Evolutionary conservation across 35 echinoderm and acorn worm species (phyloP).

Genomic region (Strongylocentrotus purpuratus): DNA sequence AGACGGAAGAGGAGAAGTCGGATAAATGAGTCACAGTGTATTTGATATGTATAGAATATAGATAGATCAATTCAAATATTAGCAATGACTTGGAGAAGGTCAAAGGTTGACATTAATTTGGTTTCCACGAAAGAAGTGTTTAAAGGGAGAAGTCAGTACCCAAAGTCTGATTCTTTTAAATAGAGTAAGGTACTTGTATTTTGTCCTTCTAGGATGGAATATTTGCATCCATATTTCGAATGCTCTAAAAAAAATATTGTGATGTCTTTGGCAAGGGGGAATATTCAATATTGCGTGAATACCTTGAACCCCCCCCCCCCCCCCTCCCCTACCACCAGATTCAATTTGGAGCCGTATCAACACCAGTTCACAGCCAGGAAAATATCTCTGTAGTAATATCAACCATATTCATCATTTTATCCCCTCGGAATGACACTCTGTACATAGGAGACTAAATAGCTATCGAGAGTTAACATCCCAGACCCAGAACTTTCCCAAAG

Average conservation of each 20-base stretch:
- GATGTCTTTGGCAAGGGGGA: neutral
- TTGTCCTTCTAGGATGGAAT: neutral
- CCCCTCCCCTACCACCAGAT: neutral
- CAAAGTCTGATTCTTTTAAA: neutral
- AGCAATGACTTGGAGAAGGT: neutral
- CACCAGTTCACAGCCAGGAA: neutral
- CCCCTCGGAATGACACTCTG: no score
- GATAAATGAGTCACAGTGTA: neutral
- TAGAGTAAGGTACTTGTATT: neutral
- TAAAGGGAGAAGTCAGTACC: neutral
- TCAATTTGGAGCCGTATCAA: neutral
- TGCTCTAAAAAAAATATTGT: neutral
- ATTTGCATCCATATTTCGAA: neutral
- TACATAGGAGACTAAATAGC: no score
- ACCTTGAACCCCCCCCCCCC: neutral
- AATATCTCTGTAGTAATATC: no score
- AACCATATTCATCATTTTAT: no score
- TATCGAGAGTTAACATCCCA: no score
- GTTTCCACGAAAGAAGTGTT: neutral
- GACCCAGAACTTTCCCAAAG: no score
- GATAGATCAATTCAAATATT: neutral
- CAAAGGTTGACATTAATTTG: neutral
- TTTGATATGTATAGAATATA: neutral
- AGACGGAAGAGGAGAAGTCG: conserved; percentile 30
- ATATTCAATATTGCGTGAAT: no score